phyloP scores from a whole-genome alignment of 2,113 vertebrate genomes.

The Pseudois nayaur region DNA sequence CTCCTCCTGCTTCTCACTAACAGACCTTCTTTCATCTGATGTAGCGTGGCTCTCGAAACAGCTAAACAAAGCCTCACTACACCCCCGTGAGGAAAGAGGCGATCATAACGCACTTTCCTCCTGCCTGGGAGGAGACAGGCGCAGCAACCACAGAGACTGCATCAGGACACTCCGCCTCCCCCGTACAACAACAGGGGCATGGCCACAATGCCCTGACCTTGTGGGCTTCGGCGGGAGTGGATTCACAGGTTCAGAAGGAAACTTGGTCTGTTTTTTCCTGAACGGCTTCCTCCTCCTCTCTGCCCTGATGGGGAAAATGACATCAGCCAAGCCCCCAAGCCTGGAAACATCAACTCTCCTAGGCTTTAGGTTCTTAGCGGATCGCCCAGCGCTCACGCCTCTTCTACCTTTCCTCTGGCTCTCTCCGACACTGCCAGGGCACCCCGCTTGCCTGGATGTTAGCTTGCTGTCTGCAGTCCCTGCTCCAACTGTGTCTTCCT shows the following conservation, averaged over 20 bases:
- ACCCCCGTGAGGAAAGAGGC: conserved; percentile 30
- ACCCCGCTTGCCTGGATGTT: background rate
- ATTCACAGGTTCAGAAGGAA: background rate
- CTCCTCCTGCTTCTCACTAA: conserved; percentile 18
- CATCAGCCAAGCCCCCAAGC: background rate
- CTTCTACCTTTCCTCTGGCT: background rate
- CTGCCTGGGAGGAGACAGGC: background rate
- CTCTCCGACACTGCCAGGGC: background rate
- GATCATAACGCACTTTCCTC: conserved; percentile 3
- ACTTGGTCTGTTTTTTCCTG: background rate
- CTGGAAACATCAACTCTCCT: background rate
- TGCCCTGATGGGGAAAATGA: background rate
- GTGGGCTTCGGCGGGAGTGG: fast-evolving
- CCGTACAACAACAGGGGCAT: background rate
- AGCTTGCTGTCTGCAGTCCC: background rate
- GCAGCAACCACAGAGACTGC: background rate
- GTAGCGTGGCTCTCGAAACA: background rate
- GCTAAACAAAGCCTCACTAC: conserved; percentile 37
- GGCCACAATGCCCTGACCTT: background rate
- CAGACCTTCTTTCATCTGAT: conserved; percentile 34
- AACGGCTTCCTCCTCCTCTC: background rate
- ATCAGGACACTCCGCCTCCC: background rate
- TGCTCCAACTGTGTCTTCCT: background rate
- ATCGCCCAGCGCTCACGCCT: fast-evolving
- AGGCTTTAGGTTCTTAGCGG: background rate